Base-by-base conservation (phyloP, 2,113 vertebrate genomes). In the Indri indri region DNA sequence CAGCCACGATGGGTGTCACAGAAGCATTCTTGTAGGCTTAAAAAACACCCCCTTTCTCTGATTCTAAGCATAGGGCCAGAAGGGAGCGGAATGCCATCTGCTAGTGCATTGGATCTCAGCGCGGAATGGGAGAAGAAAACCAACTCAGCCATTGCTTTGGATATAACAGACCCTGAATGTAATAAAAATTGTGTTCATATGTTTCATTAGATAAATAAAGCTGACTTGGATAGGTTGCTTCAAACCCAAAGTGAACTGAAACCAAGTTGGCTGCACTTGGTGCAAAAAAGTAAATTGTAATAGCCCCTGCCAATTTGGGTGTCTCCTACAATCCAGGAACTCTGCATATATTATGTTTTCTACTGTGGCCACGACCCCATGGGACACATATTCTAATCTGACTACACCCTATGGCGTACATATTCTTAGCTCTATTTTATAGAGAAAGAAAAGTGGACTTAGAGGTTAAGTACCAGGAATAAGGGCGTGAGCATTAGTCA, bases 151-250 rank as follows among this genome's bases (percentile, higher is more conserved):
- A 86, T 57, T 97, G 96, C 94, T 98, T 95, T 97, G 95, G 96
- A 90, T 94, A 11, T 42, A 96, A 66, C 90, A 85, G 68, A 95
- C 81, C 80, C 95, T 77, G 65, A 42, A 92, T 30, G 93, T 63
- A 95, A 97, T 97, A 71, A 14, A 96, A 96, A 96, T 11, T 0
- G 57, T 47, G 47, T 57, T 97, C 96, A 86, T 97, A 96, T 98
- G 97, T 95, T 97, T 98, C 89, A 91, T 73, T 90, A 95, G 90
- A 92, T 93, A 98, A 97, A 97, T 91, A 97, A 97, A 95, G 45
- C 32, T 98, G 93, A 97, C 91, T 97, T 96, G 96, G 74, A 97
- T 77, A 96, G 50, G 79, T 96, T 96, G 88, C 97, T 95, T 97
- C 27, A 98, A 98, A 97, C 34, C 86, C 95, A 89, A 90, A 61